Evolutionary conservation across 2,888 invertebrate species (phyloP), one percentile per base, ranked within the genome.

Genomic region (Phlogophora meticulosa): DNA sequence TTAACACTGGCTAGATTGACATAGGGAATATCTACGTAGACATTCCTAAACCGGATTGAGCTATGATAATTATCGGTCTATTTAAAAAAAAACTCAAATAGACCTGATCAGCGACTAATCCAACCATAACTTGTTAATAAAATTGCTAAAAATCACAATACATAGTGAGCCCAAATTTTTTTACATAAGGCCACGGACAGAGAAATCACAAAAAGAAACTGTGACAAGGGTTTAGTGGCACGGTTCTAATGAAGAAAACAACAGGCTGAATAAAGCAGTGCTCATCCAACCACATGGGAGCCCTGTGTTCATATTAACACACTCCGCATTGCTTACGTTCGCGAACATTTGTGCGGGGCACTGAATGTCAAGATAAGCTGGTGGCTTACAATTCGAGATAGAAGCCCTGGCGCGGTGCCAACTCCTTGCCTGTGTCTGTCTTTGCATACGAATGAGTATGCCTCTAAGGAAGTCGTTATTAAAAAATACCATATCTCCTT

Each of bases 211-310:
- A 78, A 80, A 70, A 76, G 66, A 80, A 82, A 65, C 69, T 63
- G 75, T 82, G 82, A 84, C 85, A 86, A 81, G 76, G 77, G 65
- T 83, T 80, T 74, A 77, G 83, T 84, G 79, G 81, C 83, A 83
- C 82, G 80, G 84, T 89, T 86, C 83, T 89, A 88, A 91, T 88
- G 87, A 88, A 87, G 85, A 89, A 89, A 88, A 91, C 91, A 90
- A 88, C 87, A 85, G 86, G 75, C 82, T 78, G 87, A 77, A 90
- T 88, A 89, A 86, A 87, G 86, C 83, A 83, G 72, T 79, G 67
- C 69, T 64, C 74, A 78, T 55, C 91, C 90, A 91, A 69, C 68
- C 46, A 77, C 60, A 56, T 46, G 36, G 80, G 90, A 87, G 46
- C 91, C 66, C 76, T 73, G 79, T 72, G 69, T 78, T 81, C 77